phyloP scores from a whole-genome alignment of 1,140 invertebrate genomes.

The Coelopa frigida region DNA sequence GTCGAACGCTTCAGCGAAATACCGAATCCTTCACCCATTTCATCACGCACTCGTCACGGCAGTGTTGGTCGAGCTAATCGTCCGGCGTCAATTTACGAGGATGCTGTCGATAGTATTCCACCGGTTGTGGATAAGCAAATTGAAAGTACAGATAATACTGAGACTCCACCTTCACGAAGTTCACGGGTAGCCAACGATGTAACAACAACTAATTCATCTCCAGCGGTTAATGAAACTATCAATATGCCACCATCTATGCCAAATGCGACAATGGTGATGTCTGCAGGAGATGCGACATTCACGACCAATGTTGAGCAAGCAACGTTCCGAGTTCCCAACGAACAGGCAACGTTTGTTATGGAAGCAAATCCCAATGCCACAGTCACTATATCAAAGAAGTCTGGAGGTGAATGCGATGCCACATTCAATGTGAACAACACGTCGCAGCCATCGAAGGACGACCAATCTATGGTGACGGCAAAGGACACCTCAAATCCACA shows the following conservation, averaged over 20 bases:
- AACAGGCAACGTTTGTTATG: conserved; percentile 15
- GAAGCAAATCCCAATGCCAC: conserved; percentile 15
- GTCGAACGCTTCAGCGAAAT: conserved; percentile 36
- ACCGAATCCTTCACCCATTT: conserved; percentile 16
- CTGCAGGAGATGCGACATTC: conserved; percentile 10
- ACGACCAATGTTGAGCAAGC: conserved; percentile 12
- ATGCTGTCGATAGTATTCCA: conserved; percentile 26
- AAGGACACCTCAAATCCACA: conserved; percentile 15
- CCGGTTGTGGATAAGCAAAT: conserved; percentile 1
- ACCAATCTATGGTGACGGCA: conserved; percentile 23
- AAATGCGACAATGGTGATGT: conserved; percentile 11
- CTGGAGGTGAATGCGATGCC: conserved; percentile 13
- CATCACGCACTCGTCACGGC: conserved; percentile 27
- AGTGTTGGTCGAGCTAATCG: conserved; percentile 14
- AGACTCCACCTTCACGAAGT: neutral
- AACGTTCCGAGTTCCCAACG: conserved; percentile 10
- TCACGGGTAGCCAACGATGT: too few relatives aligned
- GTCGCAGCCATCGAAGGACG: neutral
- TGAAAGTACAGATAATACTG: neutral
- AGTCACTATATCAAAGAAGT: conserved; percentile 11
- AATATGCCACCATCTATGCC: conserved; percentile 7
- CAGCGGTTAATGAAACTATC: conserved; percentile 16
- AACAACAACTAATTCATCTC: neutral
- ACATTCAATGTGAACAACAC: conserved; percentile 17
- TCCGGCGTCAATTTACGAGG: conserved; percentile 29